These are phyloP conservation scores for Phrynocephalus versicolor DNA, from an alignment of 2,113 vertebrate genomes.

Conservation along the genomic window DNA sequence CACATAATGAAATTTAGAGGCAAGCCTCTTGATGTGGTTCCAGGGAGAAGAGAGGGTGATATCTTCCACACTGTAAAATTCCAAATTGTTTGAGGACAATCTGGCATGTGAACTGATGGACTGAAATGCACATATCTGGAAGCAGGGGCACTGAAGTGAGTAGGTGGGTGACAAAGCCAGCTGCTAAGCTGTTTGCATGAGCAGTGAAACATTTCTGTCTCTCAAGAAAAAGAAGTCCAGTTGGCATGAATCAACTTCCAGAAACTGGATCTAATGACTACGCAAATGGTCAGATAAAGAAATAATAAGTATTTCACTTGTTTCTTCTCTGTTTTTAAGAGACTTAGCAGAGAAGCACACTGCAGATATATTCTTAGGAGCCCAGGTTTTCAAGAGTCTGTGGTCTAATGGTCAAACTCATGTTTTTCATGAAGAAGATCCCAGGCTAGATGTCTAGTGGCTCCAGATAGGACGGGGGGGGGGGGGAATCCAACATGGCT, in stretches of 20 bases:
- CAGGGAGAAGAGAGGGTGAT: rapidly evolving
- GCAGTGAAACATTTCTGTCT: too few species aligned
- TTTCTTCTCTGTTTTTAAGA: background rate
- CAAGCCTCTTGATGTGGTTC: background rate
- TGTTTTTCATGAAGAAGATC: too few species aligned
- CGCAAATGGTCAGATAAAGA: background rate
- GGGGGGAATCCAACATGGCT: background rate
- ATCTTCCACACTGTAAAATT: background rate
- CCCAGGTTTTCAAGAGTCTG: background rate
- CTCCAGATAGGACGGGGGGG: background rate
- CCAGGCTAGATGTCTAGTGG: background rate
- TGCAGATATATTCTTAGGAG: rapidly evolving
- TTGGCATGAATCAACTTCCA: too few species aligned
- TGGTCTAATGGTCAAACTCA: background rate
- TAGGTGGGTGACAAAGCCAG: background rate
- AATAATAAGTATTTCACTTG: background rate
- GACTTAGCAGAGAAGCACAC: background rate
- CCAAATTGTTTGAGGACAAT: rapidly evolving
- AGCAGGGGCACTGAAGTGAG: background rate
- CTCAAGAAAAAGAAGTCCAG: too few species aligned
- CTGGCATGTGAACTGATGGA: background rate
- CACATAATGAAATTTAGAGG: background rate
- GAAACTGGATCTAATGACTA: background rate
- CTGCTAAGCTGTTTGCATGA: background rate
- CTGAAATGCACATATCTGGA: background rate